Percentiles rank a stretch among this genome's conserved stretches.
Conservation (phyloP, 2,888 invertebrate species). For the Eristalinus aeneus region DNA sequence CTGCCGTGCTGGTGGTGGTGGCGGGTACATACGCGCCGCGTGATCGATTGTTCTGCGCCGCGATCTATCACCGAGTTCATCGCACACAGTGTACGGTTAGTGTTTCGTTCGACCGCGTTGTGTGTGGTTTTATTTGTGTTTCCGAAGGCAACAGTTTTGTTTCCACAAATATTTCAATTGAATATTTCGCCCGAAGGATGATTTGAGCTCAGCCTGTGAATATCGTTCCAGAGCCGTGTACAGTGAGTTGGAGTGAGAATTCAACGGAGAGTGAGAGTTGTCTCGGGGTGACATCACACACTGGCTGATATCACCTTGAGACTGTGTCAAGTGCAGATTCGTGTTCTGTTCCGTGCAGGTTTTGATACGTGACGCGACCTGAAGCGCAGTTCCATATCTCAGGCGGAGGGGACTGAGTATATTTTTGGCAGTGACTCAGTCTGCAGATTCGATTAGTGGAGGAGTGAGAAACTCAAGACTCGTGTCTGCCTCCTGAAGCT, state of each 20-base stretch:
- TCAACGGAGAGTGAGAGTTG: not conserved
- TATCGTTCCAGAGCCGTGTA: not conserved
- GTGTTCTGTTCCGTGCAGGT: not conserved
- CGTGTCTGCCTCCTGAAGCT: not conserved
- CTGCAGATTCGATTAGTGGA: not conserved
- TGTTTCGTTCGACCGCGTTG: conserved; percentile 61
- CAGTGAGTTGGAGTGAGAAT: not conserved
- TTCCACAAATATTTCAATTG: conserved; percentile 29
- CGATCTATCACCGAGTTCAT: conserved; percentile 62
- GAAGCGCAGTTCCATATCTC: not conserved
- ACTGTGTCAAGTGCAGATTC: not conserved
- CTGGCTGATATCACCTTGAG: not conserved
- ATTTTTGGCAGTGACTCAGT: not conserved
- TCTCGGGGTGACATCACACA: not conserved
- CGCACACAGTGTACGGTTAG: conserved; percentile 62
- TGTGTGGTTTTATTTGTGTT: conserved; percentile 12
- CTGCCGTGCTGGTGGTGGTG: conserved; percentile 3
- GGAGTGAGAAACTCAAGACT: not conserved
- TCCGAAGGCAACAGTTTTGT: not conserved
- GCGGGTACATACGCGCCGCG: conserved; percentile 3
- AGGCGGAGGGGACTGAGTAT: not conserved
- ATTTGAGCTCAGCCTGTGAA: not conserved
- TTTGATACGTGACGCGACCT: not conserved
- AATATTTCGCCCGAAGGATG: conserved; percentile 37
- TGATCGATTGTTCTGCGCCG: conserved; percentile 63